Percentiles rank a stretch among this genome's conserved stretches.
Conservation (phyloP, 2,797 vertebrate genomes). For the Hapalemur alaotrensis region DNA sequence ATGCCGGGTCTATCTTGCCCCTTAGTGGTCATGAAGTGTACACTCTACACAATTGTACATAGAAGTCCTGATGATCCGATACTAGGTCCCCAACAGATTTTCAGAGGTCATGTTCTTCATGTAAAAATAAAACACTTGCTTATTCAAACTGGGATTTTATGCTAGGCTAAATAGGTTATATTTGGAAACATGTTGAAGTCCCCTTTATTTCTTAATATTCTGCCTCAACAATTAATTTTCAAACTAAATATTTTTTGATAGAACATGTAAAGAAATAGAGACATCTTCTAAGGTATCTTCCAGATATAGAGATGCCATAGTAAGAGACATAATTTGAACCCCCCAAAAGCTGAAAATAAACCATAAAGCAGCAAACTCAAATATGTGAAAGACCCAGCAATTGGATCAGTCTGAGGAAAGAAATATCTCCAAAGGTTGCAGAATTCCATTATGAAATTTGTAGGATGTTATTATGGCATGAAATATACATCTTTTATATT, state of each 20-base stretch:
- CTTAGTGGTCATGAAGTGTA: neutral
- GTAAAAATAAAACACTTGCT: neutral
- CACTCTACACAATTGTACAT: neutral
- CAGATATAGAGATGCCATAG: neutral
- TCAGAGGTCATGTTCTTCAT: neutral
- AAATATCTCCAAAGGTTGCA: constrained; percentile 23
- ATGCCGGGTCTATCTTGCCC: neutral
- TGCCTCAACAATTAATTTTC: neutral
- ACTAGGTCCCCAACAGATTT: neutral
- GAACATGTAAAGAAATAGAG: neutral
- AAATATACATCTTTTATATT: constrained; percentile 67
- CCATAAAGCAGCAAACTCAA: neutral
- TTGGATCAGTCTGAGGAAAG: neutral
- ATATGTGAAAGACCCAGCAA: neutral
- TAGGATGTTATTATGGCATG: constrained; percentile 66
- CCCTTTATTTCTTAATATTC: neutral
- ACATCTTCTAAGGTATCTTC: neutral
- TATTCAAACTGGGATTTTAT: neutral
- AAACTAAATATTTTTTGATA: neutral
- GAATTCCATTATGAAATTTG: constrained; percentile 66
- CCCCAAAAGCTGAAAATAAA: neutral
- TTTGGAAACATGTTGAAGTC: neutral
- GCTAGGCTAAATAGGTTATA: neutral
- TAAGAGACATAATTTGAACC: neutral
- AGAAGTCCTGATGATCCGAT: neutral